A percentile compares a stretch with the other conserved stretches of the same genome.
Evolutionary conservation across 1,140 invertebrate species (phyloP).

Genomic region (Drosophila lacteicornis): DNA sequence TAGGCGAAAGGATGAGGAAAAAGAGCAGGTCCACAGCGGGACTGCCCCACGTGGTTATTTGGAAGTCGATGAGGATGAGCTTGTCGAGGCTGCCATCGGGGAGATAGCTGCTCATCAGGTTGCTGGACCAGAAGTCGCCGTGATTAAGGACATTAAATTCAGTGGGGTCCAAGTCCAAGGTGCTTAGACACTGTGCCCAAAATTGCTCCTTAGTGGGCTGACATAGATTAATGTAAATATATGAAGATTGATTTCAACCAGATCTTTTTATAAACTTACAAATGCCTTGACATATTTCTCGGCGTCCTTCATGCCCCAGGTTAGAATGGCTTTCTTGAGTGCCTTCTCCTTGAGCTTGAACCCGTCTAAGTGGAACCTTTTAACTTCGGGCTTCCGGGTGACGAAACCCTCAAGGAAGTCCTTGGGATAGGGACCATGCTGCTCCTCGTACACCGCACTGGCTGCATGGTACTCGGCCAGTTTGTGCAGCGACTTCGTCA

Average conservation of each 20-base stretch:
- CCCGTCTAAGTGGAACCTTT: conserved; percentile 19
- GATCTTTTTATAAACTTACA: conserved; percentile 43
- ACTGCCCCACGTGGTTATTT: conserved; percentile 77
- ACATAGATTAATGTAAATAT: no score
- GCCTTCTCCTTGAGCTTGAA: conserved; percentile 27
- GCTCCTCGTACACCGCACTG: conserved; percentile 75
- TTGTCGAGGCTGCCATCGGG: conserved; percentile 56
- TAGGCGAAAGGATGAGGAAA: conserved; percentile 66
- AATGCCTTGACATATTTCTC: conserved; percentile 66
- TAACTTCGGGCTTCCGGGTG: neutral
- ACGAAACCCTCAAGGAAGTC: conserved; percentile 67
- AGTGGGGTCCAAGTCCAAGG: conserved; percentile 70
- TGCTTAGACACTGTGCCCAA: conserved; percentile 27
- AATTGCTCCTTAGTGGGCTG: conserved; percentile 67
- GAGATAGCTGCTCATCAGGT: conserved; percentile 84
- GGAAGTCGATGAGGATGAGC: conserved; percentile 84
- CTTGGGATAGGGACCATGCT: conserved; percentile 53
- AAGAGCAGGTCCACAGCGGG: conserved; percentile 82
- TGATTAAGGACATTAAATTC: conserved; percentile 88
- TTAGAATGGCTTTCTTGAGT: conserved; percentile 59
- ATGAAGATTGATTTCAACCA: neutral
- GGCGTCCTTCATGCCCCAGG: conserved; percentile 60
- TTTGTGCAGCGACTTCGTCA: conserved; percentile 85
- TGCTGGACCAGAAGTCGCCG: conserved; percentile 86
- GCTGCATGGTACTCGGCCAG: conserved; percentile 87